Evolutionary conservation across 2,888 invertebrate species (phyloP).

Genomic region (Hydrotaea diabolus): DNA sequence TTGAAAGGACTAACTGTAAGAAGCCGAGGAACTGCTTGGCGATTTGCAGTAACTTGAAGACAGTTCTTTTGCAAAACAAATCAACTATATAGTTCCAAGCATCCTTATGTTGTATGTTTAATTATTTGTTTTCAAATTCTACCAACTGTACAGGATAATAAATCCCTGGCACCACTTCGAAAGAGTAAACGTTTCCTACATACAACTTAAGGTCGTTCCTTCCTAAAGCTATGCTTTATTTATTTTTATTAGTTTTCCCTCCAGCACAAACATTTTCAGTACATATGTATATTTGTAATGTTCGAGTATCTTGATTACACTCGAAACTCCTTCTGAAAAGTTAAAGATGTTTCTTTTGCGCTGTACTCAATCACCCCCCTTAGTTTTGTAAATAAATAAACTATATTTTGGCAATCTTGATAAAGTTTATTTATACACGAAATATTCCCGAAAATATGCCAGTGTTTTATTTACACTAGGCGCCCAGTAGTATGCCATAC

Average conservation of each 20-base stretch:
- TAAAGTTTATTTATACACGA: constrained; percentile 7
- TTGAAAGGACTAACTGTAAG: too few relatives aligned
- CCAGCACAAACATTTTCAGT: not conserved
- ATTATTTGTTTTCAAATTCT: too few relatives aligned
- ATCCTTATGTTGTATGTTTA: too few relatives aligned
- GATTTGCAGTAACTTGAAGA: too few relatives aligned
- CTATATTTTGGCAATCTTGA: not conserved
- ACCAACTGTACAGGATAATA: too few relatives aligned
- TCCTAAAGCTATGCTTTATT: too few relatives aligned
- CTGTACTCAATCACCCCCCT: too few relatives aligned
- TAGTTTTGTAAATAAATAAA: not conserved
- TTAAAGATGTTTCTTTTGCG: too few relatives aligned
- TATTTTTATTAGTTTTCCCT: not conserved
- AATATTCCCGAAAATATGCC: not conserved
- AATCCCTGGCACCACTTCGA: not conserved
- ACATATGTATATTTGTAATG: not conserved
- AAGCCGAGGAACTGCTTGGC: too few relatives aligned
- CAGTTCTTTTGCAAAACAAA: too few relatives aligned
- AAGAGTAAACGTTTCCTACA: not conserved
- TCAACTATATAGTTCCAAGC: too few relatives aligned
- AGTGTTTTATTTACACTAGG: not conserved
- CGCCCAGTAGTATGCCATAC: not conserved
- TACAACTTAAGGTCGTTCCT: too few relatives aligned
- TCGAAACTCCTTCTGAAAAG: not conserved
- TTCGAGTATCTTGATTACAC: constrained; percentile 3